Conservation (phyloP, 1,140 invertebrate genomes). For the Drosophila nebulosa region DNA sequence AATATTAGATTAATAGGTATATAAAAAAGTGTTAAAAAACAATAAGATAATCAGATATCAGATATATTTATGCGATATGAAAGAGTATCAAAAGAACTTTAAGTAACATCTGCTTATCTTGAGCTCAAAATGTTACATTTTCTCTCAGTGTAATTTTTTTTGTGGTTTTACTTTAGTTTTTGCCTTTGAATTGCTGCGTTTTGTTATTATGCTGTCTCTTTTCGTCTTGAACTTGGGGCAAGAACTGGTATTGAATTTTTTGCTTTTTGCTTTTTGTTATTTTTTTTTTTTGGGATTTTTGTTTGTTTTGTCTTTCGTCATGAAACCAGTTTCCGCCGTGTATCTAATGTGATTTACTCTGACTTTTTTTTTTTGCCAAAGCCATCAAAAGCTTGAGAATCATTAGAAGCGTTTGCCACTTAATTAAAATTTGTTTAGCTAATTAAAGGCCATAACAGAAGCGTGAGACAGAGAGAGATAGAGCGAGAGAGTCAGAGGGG, state of each 20-base stretch:
- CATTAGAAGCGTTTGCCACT: conserved; percentile 64
- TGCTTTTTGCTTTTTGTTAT: conserved; percentile 25
- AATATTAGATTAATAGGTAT: background rate
- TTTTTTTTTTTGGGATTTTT: conserved; percentile 14
- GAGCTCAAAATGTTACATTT: background rate
- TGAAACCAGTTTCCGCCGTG: conserved; percentile 42
- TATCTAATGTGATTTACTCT: conserved; percentile 32
- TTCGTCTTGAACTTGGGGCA: conserved; percentile 62
- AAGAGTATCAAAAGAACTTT: background rate
- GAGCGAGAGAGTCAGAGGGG: background rate
- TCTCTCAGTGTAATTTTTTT: conserved; percentile 7
- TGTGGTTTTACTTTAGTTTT: conserved; percentile 22
- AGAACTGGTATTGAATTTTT: conserved; percentile 64
- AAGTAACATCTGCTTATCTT: background rate
- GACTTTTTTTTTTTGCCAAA: background rate
- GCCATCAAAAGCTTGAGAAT: conserved; percentile 36
- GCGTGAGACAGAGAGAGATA: background rate
- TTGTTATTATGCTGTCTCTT: conserved; percentile 51
- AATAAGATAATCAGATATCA: background rate
- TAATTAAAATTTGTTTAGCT: conserved; percentile 75
- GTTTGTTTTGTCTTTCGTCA: conserved; percentile 9
- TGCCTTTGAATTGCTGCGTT: conserved; percentile 16
- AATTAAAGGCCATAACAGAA: conserved; percentile 59
- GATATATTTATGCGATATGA: background rate
- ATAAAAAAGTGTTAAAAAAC: background rate